Percentiles rank a stretch among this genome's conserved stretches.
Evolutionary conservation across 2,888 invertebrate genomes (phyloP).

Genomic region (Elegia similella): DNA sequence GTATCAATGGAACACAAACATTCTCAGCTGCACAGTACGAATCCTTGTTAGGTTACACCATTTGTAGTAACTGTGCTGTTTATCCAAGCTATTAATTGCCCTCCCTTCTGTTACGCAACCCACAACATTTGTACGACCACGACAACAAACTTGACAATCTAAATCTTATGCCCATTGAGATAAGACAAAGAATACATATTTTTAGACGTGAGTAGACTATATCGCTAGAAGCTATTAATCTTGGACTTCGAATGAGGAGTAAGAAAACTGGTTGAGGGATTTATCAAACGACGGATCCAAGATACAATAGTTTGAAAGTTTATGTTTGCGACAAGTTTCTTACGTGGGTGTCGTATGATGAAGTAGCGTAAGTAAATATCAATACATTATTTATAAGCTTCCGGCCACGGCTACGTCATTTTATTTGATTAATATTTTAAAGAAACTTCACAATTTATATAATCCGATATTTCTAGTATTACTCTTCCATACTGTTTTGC

Average conservation of each 20-base stretch:
- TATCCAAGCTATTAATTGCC: slow-evolving; percentile 7
- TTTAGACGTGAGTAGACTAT: neutral
- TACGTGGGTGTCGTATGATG: neutral
- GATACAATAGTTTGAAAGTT: neutral
- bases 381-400: too few species aligned
- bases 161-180: neutral
- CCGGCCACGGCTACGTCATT: neutral
- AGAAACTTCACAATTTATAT: too few species aligned
- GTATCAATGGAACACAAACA: neutral
- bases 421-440: too few species aligned
- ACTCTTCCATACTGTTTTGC: too few species aligned
- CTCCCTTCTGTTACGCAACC: slow-evolving; percentile 4
- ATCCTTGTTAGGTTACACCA: slow-evolving; percentile 13
- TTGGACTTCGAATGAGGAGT: slow-evolving; percentile 13
- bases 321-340: neutral
- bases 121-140: slow-evolving; percentile 4
- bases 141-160: neutral
- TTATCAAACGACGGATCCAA: neutral
- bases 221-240: slow-evolving; percentile 8
- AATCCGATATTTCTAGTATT: too few species aligned
- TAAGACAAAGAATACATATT: neutral
- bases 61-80: neutral
- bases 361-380: too few species aligned
- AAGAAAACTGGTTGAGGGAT: neutral
- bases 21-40: slow-evolving; percentile 5